Evolutionary conservation across 2,888 invertebrate genomes (phyloP), one percentile per base, ranked within the genome.

Genomic region (Cataglyphis altisquamis): DNA sequence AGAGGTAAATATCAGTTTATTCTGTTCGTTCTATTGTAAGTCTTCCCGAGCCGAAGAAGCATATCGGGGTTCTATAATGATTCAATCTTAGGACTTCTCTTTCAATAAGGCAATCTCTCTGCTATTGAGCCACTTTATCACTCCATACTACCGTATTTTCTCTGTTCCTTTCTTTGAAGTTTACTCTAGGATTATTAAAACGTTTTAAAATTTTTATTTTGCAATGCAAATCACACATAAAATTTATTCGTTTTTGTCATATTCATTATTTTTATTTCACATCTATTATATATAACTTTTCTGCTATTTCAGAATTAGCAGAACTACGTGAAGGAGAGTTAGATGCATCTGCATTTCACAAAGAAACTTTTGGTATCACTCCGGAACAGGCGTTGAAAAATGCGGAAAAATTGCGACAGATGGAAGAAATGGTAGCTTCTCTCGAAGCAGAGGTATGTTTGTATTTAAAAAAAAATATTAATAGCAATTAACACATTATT

Each of bases 391-490:
- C 92, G 25, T 68, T 94, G 67, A 94, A 94, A 81, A 93, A 92
- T 73, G 89, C 91, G 64, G 94, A 95, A 70, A 94, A 94, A 82
- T 87, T 94, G 41, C 91, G 89, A 55, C 93, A 94, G 83, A 89
- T 93, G 91, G 93, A 94, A 84, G 93, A 94, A 86, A 85, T 94
- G 15, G 91, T 94, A 4, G 90, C 91, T 48, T 93, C 94, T 15
- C 90, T 94, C n/a, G 94, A 94, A 84, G 90, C 90, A 18, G 94
- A 94, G 91, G 94, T 94, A 91, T 85, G 64, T 3, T 1, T 8
- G 1, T 64, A 9, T 15, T 39, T 21, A 21, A 25, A 18, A 52
- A 9, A 39, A 1, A 39, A 75, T 9, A 8, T 70, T 70, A 70
- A 68, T 70, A 9, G 66, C 15, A 18, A 57, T 25, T 41, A 62